Evolutionary conservation across 2,888 invertebrate species (phyloP).

Genomic region (Eilema sororculum): DNA sequence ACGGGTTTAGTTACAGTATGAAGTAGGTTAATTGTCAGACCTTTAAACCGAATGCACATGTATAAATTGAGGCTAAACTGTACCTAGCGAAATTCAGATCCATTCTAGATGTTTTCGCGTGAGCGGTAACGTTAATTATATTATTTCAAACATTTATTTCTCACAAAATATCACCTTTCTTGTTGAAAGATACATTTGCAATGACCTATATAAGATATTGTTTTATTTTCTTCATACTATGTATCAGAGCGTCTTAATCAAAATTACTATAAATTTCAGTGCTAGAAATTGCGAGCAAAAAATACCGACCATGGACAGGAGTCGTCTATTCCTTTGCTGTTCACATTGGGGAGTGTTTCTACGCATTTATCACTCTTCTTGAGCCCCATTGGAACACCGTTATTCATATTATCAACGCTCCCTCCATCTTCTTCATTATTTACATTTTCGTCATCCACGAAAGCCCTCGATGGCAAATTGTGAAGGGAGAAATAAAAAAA

Average conservation of each 20-base stretch:
- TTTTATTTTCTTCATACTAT: no score
- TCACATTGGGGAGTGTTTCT: constrained; percentile 70
- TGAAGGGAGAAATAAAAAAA: constrained; percentile 67
- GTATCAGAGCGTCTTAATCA: constrained; percentile 46
- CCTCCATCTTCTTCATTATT: constrained; percentile 64
- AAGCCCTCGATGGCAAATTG: constrained; percentile 76
- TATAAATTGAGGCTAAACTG: no score
- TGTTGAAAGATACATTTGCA: no score
- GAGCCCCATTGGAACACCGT: constrained; percentile 74
- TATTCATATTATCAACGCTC: constrained; percentile 69
- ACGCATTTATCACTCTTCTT: constrained; percentile 68
- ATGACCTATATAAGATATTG: no score
- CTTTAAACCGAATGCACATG: no score
- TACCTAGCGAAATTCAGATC: no score
- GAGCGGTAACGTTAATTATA: no score
- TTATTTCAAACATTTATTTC: no score
- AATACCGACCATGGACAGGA: constrained; percentile 68
- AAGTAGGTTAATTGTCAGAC: no score
- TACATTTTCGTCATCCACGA: constrained; percentile 67
- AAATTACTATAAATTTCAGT: constrained; percentile 59
- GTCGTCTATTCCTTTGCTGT: constrained; percentile 70
- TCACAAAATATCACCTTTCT: no score
- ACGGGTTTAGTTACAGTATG: no score
- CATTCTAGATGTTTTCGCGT: no score
- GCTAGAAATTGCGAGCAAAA: constrained; percentile 70